Evolutionary conservation across 2,888 invertebrate genomes (phyloP).

Genomic region (Mechanitis mazaeus): DNA sequence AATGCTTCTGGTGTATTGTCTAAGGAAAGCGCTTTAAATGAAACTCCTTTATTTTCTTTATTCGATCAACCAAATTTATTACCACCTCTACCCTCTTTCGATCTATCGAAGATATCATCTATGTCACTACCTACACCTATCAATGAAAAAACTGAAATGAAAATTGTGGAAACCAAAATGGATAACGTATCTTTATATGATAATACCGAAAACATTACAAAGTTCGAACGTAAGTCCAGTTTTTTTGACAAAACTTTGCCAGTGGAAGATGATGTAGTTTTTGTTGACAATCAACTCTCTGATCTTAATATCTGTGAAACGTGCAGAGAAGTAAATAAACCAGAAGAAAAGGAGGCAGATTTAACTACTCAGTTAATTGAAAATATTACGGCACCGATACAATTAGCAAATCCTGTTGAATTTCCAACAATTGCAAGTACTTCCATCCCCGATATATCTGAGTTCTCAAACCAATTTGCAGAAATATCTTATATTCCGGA

Average conservation of each 20-base stretch:
- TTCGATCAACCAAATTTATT: slow-evolving; percentile 13
- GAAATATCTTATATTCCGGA: slow-evolving; percentile 57
- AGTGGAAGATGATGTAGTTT: slow-evolving; percentile 26
- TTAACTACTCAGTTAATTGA: slow-evolving; percentile 61
- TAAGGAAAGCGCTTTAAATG: neutral
- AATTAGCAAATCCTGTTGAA: slow-evolving; percentile 59
- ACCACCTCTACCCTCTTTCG: slow-evolving; percentile 15
- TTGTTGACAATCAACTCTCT: slow-evolving; percentile 31
- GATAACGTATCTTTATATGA: slow-evolving; percentile 13
- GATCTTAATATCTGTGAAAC: slow-evolving; percentile 62
- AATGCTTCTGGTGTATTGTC: slow-evolving; percentile 1
- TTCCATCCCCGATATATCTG: slow-evolving; percentile 29
- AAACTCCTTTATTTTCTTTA: slow-evolving; percentile 16
- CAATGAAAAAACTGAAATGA: slow-evolving; percentile 9
- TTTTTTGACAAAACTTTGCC: slow-evolving; percentile 19
- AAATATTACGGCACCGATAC: slow-evolving; percentile 63
- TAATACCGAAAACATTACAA: neutral
- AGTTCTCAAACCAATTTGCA: slow-evolving; percentile 40
- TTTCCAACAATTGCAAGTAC: slow-evolving; percentile 43
- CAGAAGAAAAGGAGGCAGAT: slow-evolving; percentile 46
- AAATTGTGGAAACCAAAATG: slow-evolving; percentile 14
- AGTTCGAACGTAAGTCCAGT: slow-evolving; percentile 4
- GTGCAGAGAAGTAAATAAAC: slow-evolving; percentile 54
- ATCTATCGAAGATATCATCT: slow-evolving; percentile 15
- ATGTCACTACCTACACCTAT: slow-evolving; percentile 6